These are phyloP conservation scores for Alentia gelatinosa DNA, from an alignment of 2,888 invertebrate species.

Conservation along the genomic window DNA sequence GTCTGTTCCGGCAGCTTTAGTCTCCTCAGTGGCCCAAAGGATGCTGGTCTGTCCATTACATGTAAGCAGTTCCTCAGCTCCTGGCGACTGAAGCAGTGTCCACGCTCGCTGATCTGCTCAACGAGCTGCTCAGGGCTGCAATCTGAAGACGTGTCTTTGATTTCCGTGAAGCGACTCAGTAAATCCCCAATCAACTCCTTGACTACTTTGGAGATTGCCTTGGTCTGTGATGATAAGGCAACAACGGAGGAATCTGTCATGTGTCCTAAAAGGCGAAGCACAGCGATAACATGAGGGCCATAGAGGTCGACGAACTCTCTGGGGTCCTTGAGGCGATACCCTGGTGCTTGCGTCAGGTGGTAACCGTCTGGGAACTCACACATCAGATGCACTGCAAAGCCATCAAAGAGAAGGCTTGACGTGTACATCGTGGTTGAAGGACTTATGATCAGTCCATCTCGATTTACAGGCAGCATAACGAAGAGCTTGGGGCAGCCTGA, in stretches of 20 bases:
- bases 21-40: conserved; percentile 60
- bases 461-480: conserved; percentile 64
- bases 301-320: conserved; percentile 61
- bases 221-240: conserved; percentile 51
- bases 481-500: conserved; percentile 64
- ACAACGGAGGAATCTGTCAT: conserved; percentile 58
- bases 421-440: conserved; percentile 59
- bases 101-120: not conserved
- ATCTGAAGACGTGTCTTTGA: conserved; percentile 53
- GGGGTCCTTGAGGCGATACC: conserved; percentile 62
- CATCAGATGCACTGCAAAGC: conserved; percentile 64
- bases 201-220: conserved; percentile 56
- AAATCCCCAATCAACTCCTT: conserved; percentile 60
- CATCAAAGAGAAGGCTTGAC: conserved; percentile 65
- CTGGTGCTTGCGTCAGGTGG: conserved; percentile 63
- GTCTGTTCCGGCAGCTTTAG: conserved; percentile 55
- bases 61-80: conserved; percentile 56
- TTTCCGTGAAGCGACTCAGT: conserved; percentile 52
- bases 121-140: conserved; percentile 46
- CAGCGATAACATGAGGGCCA: conserved; percentile 61
- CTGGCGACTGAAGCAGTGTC: conserved; percentile 49
- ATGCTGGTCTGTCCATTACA: conserved; percentile 58
- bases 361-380: conserved; percentile 67
- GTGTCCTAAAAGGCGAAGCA: conserved; percentile 59
- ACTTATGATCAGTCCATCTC: conserved; percentile 60